These are phyloP conservation scores for Eilema griseolum DNA, from an alignment of 2,888 invertebrate species.

Conservation along the genomic window DNA sequence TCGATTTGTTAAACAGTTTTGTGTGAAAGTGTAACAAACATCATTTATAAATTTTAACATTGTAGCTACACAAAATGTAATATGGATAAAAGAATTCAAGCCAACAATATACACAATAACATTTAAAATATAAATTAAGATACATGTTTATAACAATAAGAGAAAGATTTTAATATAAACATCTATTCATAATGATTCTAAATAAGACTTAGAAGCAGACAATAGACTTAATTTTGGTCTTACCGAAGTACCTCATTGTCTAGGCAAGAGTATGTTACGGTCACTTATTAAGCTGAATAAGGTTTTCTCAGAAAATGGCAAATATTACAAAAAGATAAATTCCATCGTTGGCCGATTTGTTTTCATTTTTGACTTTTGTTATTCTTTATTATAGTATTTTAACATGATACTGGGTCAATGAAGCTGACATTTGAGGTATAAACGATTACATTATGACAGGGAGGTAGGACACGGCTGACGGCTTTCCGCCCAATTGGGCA, in stretches of 20 bases:
- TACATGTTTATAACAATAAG: constrained; percentile 17
- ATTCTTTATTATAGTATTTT: background rate
- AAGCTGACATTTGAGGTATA: background rate
- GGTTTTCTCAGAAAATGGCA: constrained; percentile 41
- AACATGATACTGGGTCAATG: background rate
- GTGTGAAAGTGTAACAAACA: too few species aligned
- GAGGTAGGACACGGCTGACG: too few species aligned
- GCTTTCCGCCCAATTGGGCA: too few species aligned
- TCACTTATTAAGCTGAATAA: constrained; percentile 48
- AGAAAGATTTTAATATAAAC: constrained; percentile 30
- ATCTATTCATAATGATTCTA: constrained; percentile 35
- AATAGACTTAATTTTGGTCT: constrained; percentile 52
- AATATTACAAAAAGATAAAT: constrained; percentile 43
- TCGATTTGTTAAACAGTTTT: too few species aligned
- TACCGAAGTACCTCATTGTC: constrained; percentile 51
- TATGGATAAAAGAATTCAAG: too few species aligned
- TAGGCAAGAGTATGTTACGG: constrained; percentile 48
- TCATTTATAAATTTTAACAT: too few species aligned
- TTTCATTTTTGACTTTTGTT: constrained; percentile 21
- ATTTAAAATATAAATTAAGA: background rate
- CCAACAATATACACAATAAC: background rate
- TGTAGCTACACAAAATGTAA: too few species aligned
- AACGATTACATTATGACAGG: too few species aligned
- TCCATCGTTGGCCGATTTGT: constrained; percentile 38
- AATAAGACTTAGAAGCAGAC: constrained; percentile 42